Evolutionary conservation across 1,140 invertebrate species (phyloP), one percentile per base, ranked within the genome.

Genomic region (Drosophila fuyamai): DNA sequence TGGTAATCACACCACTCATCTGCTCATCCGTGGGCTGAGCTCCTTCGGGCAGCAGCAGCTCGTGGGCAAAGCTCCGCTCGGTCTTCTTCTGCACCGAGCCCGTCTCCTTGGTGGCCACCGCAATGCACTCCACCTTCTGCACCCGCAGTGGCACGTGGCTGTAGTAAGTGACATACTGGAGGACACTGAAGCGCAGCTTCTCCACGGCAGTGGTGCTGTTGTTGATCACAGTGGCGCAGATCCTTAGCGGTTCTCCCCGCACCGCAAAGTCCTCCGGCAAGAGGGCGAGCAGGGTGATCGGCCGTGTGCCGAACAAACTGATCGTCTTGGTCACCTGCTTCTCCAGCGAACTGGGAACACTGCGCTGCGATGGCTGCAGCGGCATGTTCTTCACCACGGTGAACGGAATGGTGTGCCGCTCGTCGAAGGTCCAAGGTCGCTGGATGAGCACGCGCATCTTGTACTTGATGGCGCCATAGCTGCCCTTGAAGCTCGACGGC

Each of bases 261-360:
- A 91, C 90, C 1, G 80, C 90, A 61, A 90, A 82, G 43, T 86
- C 78, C 55, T 90, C 79, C 2, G 91, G 91, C 48, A 92, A 14
- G 36, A 90, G 61, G 2, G 90, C 88, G 23, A 92, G 29, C 78
- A 92, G 81, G 4, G 84, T 89, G 8, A 92, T 92, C 4, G 91
- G 91, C 14, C 91, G 76, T 4, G 86, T 88, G 8, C 91, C 91
- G 43, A 92, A 91, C 13, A 92, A 68, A 35, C 91, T 92, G 35
- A 92, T 92, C 16, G 90, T 83, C 63, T 91, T 91, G n/a, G 90
- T 92, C 27, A 92, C 85, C 51, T 90, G 89, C 54, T 91, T 92
- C 44, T 92, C 86, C 66, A 91, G 50, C 13, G 81, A 72, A n/a
- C 76, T 81, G 29, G 79, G 78, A 65, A 83, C 71, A 23, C 43